Evolutionary conservation across 2,888 invertebrate genomes (phyloP).

Genomic region (Pogonocherus hispidulus): DNA sequence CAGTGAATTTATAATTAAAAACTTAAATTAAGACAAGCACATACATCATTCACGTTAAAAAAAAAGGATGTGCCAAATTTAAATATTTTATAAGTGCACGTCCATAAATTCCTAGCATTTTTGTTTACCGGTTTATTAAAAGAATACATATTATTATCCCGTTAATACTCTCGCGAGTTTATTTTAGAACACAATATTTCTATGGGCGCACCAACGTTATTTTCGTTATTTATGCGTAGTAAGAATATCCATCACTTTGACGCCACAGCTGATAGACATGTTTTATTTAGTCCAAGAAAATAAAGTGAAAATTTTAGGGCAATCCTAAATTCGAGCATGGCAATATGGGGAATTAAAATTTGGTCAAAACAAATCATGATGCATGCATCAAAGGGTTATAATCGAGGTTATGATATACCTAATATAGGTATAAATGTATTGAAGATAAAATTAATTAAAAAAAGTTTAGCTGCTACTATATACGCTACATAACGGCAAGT

Average conservation of each 20-base stretch:
- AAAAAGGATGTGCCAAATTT: neutral
- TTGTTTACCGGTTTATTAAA: constrained; percentile 9
- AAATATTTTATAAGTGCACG: constrained; percentile 14
- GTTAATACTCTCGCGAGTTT: constrained; percentile 12
- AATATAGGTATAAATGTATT: no score
- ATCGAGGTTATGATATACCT: no score
- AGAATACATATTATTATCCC: constrained; percentile 15
- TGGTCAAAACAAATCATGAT: no score
- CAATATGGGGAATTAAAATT: no score
- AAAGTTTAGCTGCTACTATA: no score
- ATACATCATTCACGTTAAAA: neutral
- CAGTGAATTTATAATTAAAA: neutral
- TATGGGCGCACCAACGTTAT: neutral
- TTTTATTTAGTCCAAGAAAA: neutral
- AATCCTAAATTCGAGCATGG: no score
- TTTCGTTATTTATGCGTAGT: constrained; percentile 15
- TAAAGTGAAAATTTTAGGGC: no score
- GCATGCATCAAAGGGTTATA: no score
- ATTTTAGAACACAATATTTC: constrained; percentile 17
- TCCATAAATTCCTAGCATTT: constrained; percentile 15
- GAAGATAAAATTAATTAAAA: no score
- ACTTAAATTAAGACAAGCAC: neutral
- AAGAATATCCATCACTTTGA: constrained; percentile 1
- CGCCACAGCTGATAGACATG: neutral
- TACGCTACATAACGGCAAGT: no score